Base-by-base conservation (phyloP, 2,888 invertebrate genomes). In the Lasiommata megera region DNA sequence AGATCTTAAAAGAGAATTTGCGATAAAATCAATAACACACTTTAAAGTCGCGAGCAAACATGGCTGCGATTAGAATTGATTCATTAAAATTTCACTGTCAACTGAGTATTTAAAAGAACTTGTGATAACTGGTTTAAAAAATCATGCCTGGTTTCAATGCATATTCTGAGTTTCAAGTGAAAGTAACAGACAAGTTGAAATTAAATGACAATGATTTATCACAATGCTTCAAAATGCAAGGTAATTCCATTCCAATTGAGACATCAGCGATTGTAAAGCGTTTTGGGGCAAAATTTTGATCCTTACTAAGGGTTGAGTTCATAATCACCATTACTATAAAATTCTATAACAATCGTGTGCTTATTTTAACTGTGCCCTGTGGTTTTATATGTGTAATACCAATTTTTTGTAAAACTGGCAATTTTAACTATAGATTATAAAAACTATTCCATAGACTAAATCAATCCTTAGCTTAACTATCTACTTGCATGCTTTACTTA, bases 51-150 rank as follows among this genome's bases (percentile, higher is more conserved):
- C 14, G 29, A 29, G 29, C 29, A 31, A 46, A 43, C 28, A 46
- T 16, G 46, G 11, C 14, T 5, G 14, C 31, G 9, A 16, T 46
- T 16, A 29, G 29, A 31, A 46, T 6, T 16, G 16, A 31, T 31
- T 46, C 11, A 46, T 29, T 46, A 31, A 46, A 46, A 46, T 16
- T 29, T 31, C 46, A 29, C 46, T 44, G 44, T 29, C 44, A 44
- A 17, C 9, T 40, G 12, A 44, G 1, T 5, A 44, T 7, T 44
- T 29, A 3, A 23, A 41, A 41, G n/a, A 28, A 12, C 28, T 12
- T 17, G 29, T 11, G 31, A 31, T 9, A 46, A 31, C 46, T n/a
- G 31, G 31, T 46, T 46, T 44, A 5, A 11, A 28, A 12, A 11
- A 44, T 16, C 23, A 3, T 12, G 37, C 14, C 37, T 1, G 14